These are phyloP conservation scores for Hypomecis punctinalis DNA, from an alignment of 2,888 invertebrate genomes.

Conservation along the genomic window DNA sequence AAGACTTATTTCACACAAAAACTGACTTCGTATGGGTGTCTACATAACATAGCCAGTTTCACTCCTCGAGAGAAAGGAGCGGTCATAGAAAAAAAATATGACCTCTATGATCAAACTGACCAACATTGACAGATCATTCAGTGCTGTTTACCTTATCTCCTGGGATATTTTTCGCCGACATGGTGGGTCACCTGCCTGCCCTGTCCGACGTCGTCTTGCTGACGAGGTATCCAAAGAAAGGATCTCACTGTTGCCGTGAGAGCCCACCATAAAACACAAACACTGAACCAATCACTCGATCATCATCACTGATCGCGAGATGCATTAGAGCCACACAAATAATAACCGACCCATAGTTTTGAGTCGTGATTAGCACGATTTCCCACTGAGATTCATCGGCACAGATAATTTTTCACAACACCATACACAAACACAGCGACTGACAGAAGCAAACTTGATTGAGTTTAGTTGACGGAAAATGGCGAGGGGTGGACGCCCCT, in stretches of 20 bases:
- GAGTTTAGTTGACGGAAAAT: constrained; percentile 81
- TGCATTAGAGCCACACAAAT: constrained; percentile 83
- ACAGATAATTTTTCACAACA: constrained; percentile 83
- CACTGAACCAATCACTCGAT: constrained; percentile 83
- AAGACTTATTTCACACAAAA: neutral
- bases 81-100: constrained; percentile 71
- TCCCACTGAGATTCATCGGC: constrained; percentile 83
- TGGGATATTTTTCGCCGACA: constrained; percentile 93
- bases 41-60: constrained; percentile 36
- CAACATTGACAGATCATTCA: constrained; percentile 46
- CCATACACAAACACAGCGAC: constrained; percentile 84
- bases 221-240: constrained; percentile 83
- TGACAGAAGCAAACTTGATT: constrained; percentile 84
- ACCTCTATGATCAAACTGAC: constrained; percentile 61
- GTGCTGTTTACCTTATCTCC: constrained; percentile 89
- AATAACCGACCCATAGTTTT: constrained; percentile 81
- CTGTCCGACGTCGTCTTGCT: constrained; percentile 79
- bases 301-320: constrained; percentile 81
- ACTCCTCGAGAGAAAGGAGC: constrained; percentile 73
- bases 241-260: constrained; percentile 80
- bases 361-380: constrained; percentile 81
- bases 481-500: constrained; percentile 72
- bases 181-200: constrained; percentile 81
- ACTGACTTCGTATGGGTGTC: constrained; percentile 1
- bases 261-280: constrained; percentile 84